Conservation (phyloP, 2,113 vertebrate genomes). For the Thymallus thymallus region DNA sequence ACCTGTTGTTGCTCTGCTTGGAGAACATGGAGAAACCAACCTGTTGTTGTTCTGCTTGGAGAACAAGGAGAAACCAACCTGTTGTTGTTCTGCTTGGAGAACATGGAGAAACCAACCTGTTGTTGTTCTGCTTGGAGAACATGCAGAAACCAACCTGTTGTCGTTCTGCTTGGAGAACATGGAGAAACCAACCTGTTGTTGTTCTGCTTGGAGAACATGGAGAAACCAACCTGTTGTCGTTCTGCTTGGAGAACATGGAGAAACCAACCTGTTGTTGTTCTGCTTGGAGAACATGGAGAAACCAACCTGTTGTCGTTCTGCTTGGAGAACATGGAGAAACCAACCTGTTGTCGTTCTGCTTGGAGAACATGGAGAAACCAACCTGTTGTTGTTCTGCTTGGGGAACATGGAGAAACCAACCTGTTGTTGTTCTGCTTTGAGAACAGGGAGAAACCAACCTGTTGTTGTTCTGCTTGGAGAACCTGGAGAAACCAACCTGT, state of each 20-base stretch:
- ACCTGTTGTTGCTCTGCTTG: slow-evolving; percentile 10
- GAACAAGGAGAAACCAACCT: too few species aligned
- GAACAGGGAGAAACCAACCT: slow-evolving; percentile 1
- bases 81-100: slow-evolving; percentile 23
- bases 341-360: too few species aligned
- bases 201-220: too few species aligned
- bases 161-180: slow-evolving; percentile 18
- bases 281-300: slow-evolving; percentile 14
- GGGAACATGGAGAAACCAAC: slow-evolving; percentile 2
- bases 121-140: slow-evolving; percentile 20
- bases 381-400: too few species aligned
- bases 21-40: too few species aligned
- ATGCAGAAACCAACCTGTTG: too few species aligned
- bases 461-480: too few species aligned
- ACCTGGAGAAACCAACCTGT: background rate
- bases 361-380: slow-evolving; percentile 3
- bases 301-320: too few species aligned
- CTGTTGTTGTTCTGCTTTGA: slow-evolving; percentile 11
- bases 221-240: too few species aligned
- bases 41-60: slow-evolving; percentile 26
- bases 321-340: slow-evolving; percentile 4
- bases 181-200: too few species aligned
- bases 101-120: too few species aligned
- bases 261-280: slow-evolving; percentile 27
- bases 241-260: too few species aligned